phyloP scores from a whole-genome alignment of 1,140 invertebrate species.

The Condylostylus longicornis region DNA sequence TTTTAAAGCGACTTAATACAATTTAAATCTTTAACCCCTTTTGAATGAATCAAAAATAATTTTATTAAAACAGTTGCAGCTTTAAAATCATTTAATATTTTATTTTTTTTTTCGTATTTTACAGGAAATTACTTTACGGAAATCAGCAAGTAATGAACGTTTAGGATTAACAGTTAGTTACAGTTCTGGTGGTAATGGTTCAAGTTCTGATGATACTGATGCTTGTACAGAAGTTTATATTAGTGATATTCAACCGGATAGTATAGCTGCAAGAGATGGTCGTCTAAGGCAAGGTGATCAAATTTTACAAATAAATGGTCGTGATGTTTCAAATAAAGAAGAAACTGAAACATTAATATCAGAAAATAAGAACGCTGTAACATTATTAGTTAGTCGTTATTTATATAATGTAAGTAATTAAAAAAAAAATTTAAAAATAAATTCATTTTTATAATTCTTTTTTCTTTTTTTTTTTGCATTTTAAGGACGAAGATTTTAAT shows the following conservation, averaged over 20 bases:
- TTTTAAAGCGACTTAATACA: too few relatives aligned
- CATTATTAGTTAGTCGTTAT: constrained; percentile 41
- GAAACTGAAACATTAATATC: constrained; percentile 40
- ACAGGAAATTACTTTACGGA: constrained; percentile 52
- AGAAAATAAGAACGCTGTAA: constrained; percentile 38
- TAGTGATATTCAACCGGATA: constrained; percentile 51
- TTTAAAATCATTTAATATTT: too few relatives aligned
- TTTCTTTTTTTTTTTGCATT: background rate
- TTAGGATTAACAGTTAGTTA: constrained; percentile 56
- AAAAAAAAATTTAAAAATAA: background rate
- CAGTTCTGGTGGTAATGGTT: constrained; percentile 35
- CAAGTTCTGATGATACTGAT: constrained; percentile 33
- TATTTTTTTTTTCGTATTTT: constrained; percentile 12
- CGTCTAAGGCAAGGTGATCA: constrained; percentile 57
- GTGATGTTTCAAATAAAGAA: constrained; percentile 40
- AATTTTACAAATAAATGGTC: constrained; percentile 47
- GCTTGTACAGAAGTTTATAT: constrained; percentile 47
- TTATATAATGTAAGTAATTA: constrained; percentile 34
- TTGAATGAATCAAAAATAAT: too few relatives aligned
- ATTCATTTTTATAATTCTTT: background rate
- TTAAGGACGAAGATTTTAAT: constrained; percentile 10
- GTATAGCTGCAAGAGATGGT: constrained; percentile 51
- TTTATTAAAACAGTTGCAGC: too few relatives aligned
- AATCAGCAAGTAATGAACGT: constrained; percentile 41
- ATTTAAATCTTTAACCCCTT: too few relatives aligned